A percentile compares a stretch with the other conserved stretches of the same genome.
Conservation (phyloP, 2,888 invertebrate genomes). For the Eupithecia dodoneata region DNA sequence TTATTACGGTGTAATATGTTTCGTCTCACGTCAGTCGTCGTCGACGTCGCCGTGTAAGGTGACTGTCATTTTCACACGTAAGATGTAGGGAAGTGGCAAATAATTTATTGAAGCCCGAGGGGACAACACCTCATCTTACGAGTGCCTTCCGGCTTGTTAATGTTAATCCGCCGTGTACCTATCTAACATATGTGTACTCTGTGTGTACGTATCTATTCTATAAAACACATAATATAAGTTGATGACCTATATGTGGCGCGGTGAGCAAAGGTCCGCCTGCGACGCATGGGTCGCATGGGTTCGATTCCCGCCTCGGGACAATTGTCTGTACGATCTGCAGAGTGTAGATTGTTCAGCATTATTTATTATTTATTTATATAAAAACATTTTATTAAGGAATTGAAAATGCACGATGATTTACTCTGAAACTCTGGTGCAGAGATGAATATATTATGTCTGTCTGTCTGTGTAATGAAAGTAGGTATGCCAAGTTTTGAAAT, state of each 20-base stretch:
- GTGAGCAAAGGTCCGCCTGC: too few relatives aligned
- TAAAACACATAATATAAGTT: not conserved
- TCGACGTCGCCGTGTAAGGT: constrained; percentile 40
- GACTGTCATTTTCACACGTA: constrained; percentile 1
- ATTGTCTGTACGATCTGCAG: too few relatives aligned
- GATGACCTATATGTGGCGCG: too few relatives aligned
- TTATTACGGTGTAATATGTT: constrained; percentile 58
- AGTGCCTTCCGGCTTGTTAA: not conserved
- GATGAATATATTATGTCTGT: too few relatives aligned
- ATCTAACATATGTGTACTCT: too few relatives aligned
- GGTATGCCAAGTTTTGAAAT: too few relatives aligned
- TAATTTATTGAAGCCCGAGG: not conserved
- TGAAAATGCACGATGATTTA: not conserved
- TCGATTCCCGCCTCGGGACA: too few relatives aligned
- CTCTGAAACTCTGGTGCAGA: not conserved
- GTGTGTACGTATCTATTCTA: not conserved
- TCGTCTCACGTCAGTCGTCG: constrained; percentile 46
- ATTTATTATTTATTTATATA: too few relatives aligned
- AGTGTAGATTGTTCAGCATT: too few relatives aligned
- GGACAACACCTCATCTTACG: not conserved
- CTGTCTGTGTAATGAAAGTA: too few relatives aligned
- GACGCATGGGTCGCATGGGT: too few relatives aligned
- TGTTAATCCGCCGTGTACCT: not conserved
- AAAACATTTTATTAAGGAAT: not conserved
- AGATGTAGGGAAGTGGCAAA: not conserved